Base-by-base conservation (phyloP, 2,888 invertebrate species). In the Molorchus minor region DNA sequence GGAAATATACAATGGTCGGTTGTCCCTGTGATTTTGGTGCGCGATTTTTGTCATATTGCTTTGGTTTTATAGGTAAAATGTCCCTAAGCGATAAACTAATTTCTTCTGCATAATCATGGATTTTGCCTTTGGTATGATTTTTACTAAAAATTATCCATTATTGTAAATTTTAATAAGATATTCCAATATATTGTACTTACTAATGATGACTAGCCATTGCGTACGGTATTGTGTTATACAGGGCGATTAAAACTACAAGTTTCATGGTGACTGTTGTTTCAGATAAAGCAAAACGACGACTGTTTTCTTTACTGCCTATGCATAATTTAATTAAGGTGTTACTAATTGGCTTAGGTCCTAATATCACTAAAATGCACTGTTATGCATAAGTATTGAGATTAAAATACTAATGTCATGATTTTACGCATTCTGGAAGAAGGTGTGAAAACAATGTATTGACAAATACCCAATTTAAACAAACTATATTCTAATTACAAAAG, bases 1-100 rank as follows among this genome's bases (percentile, higher is more conserved):
- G 94, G 75, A 94, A 95, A 79, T 94, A 93, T 33, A 94, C 94
- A 41, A 93, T 86, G 0, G 94, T 95, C 2, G 94, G 92, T 77
- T 93, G 92, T 1, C 93, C 93, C 72, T 91, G 83, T 52, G 89
- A 84, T 80, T 94, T 94, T 0, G 94, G 94, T 0, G 94, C 93
- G 61, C 93, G 84, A 82, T 94, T 94, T 82, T 94, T 94, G 79
- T 94, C 94, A 75, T 94, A 94, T 65, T 90, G 88, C 81, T 93
- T 94, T 30, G 91, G 89, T 75, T 91, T 91, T 60, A 90, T 84
- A 1, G 94, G 94, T 49, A 94, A 81, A 72, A 94, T 94, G 77
- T 94, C 94, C 40, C 88, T 85, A n/a, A 94, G 83, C 10, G 92
- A 92, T 58, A 94, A 81, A 70, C 89, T 89, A 30, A 83, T 84